Evolutionary conservation across 2,888 invertebrate genomes (phyloP).

Genomic region (Argyra leucocephala): DNA sequence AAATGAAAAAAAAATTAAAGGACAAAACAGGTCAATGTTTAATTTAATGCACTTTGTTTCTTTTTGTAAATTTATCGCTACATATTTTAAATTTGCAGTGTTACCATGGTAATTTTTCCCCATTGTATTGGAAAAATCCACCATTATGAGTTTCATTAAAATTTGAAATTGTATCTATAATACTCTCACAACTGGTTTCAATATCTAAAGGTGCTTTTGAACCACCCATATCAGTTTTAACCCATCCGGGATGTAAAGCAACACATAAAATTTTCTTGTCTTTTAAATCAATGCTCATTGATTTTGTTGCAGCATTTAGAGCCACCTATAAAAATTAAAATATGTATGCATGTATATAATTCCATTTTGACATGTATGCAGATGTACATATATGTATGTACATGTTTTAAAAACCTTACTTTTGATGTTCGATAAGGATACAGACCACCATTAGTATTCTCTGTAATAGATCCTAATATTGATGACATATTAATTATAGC

Average conservation of each 20-base stretch:
- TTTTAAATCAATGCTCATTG: conserved; percentile 71
- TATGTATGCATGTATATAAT: neutral
- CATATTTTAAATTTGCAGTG: too few relatives aligned
- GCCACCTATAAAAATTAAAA: conserved; percentile 53
- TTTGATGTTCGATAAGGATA: conserved; percentile 84
- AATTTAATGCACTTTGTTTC: conserved; percentile 10
- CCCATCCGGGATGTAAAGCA: conserved; percentile 83
- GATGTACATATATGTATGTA: neutral
- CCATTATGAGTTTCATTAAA: conserved; percentile 62
- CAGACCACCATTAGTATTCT: conserved; percentile 66
- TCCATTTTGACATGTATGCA: neutral
- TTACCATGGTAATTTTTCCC: conserved; percentile 64
- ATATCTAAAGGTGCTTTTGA: conserved; percentile 64
- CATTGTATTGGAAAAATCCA: conserved; percentile 68
- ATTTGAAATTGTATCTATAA: conserved; percentile 55
- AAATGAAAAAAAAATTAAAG: neutral
- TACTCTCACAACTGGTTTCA: conserved; percentile 54
- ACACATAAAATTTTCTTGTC: conserved; percentile 64
- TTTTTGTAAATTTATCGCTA: too few relatives aligned
- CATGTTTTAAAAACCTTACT: conserved; percentile 44
- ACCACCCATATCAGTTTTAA: conserved; percentile 83
- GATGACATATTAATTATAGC: conserved; percentile 79
- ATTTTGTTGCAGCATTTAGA: conserved; percentile 76
- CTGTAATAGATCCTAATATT: conserved; percentile 65
- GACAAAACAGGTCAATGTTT: conserved; percentile 12